Base-by-base conservation (phyloP, 1,140 invertebrate genomes). In the Bombus picipes region DNA sequence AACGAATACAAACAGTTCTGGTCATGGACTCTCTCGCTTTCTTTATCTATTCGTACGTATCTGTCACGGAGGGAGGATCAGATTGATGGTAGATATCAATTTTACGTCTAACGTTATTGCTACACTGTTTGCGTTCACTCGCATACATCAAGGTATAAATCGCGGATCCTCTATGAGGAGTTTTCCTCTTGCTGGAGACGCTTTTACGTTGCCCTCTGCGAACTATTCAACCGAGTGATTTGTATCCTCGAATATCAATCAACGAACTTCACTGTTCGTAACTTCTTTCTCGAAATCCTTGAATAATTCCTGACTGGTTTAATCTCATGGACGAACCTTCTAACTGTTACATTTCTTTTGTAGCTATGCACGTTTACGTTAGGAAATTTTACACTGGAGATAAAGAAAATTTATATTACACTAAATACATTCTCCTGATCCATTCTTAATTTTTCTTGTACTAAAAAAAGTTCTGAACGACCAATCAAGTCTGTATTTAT, bases 91-190 rank as follows among this genome's bases (percentile, higher is more conserved):
- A 39, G 88, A 80, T 90, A 90, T 92, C 91, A 92, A 92, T 92
- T 92, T 92, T 89, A 92, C 87, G 89, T 87, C 75, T 86, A 76
- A 86, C 91, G 89, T 92, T 91, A 91, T 91, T 92, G 90, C 91
- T 84, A 86, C 84, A 89, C 87, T 91, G 90, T 91, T 92, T 88
- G 91, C 85, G 83, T 82, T 89, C 81, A 88, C 90, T 86, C 90
- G 87, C 89, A 92, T 91, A 91, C 90, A 92, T 89, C 77, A 76
- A 85, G 53, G 72, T 73, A 92, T 92, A 92, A 92, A 92, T 92
- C 88, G 84, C 62, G 83, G 66, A 76, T 80, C 43, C 32, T 34
- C 34, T 28, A 75, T 34, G 59, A 86, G 78, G 22, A 79, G 81
- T 59, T 90, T 89, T 83, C 88, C 73, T 85, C 85, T 66, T 70